A percentile compares a stretch with the other conserved stretches of the same genome.
Conservation (phyloP, 2,113 vertebrate species). For the Ovis canadensis region DNA sequence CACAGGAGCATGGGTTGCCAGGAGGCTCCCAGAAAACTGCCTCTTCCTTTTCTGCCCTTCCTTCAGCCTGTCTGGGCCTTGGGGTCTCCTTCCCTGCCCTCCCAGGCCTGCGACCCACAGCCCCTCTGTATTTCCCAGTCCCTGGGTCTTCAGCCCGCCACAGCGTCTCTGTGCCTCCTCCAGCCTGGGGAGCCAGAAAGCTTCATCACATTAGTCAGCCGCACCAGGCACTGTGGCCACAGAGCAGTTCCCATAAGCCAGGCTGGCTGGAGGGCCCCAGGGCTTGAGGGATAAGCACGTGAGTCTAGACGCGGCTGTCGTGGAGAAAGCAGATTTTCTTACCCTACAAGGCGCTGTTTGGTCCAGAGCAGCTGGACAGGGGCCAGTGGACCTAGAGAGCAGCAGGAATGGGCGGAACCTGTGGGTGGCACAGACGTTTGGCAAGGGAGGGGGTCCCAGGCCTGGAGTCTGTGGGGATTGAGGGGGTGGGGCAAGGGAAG, state of each 20-base stretch:
- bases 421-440: slow-evolving; percentile 27
- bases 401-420: background rate
- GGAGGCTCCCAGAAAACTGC: background rate
- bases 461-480: background rate
- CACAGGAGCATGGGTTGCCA: background rate
- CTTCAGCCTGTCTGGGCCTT: background rate
- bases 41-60: background rate
- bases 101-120: background rate
- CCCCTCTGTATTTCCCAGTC: background rate
- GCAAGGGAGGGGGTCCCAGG: background rate
- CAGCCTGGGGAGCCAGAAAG: background rate
- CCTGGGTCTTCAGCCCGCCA: background rate
- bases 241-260: background rate
- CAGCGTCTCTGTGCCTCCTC: background rate
- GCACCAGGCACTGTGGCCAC: background rate
- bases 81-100: background rate
- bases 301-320: background rate
- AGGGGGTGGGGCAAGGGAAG: background rate
- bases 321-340: slow-evolving; percentile 74
- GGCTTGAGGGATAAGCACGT: background rate
- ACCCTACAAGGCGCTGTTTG: slow-evolving; percentile 84
- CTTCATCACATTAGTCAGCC: background rate
- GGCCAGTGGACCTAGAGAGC: slow-evolving; percentile 28
- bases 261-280: background rate
- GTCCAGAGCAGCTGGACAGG: slow-evolving; percentile 69